A percentile compares a stretch with the other conserved stretches of the same genome.
phyloP scores from a whole-genome alignment of 2,888 invertebrate genomes.

The Papilio protenor region DNA sequence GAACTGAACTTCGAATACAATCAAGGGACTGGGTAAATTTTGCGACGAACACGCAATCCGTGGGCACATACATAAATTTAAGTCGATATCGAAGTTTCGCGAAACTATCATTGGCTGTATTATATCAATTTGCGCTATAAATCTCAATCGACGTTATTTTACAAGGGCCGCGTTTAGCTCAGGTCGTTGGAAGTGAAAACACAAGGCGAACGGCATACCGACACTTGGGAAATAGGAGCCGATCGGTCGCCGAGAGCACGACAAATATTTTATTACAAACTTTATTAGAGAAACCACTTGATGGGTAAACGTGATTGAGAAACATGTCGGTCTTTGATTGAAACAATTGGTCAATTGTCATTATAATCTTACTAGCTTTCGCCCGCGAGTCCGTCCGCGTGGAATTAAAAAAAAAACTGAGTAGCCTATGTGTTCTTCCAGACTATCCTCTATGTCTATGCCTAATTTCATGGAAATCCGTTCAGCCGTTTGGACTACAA shows the following conservation, averaged over 20 bases:
- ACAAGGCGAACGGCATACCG: constrained; percentile 39
- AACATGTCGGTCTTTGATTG: not conserved
- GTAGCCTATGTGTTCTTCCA: no score
- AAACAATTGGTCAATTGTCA: not conserved
- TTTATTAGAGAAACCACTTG: not conserved
- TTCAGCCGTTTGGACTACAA: no score
- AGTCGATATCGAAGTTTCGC: constrained; percentile 57
- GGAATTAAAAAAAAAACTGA: no score
- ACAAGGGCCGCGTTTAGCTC: constrained; percentile 31
- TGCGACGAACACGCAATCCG: constrained; percentile 76
- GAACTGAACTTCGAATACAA: constrained; percentile 61
- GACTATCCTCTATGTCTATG: no score
- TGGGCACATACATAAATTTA: constrained; percentile 49
- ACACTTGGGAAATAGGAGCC: constrained; percentile 33
- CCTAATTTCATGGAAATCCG: no score
- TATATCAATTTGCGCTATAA: constrained; percentile 19
- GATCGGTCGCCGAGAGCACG: not conserved
- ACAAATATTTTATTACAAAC: constrained; percentile 1
- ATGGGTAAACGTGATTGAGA: not conserved
- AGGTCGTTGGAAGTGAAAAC: constrained; percentile 39
- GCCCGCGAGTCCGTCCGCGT: no score
- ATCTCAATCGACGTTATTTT: constrained; percentile 30
- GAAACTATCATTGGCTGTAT: constrained; percentile 49
- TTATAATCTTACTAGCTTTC: not conserved
- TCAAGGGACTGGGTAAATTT: constrained; percentile 71